Evolutionary conservation across 2,888 invertebrate species (phyloP).

Genomic region (Xiphydria camelus): DNA sequence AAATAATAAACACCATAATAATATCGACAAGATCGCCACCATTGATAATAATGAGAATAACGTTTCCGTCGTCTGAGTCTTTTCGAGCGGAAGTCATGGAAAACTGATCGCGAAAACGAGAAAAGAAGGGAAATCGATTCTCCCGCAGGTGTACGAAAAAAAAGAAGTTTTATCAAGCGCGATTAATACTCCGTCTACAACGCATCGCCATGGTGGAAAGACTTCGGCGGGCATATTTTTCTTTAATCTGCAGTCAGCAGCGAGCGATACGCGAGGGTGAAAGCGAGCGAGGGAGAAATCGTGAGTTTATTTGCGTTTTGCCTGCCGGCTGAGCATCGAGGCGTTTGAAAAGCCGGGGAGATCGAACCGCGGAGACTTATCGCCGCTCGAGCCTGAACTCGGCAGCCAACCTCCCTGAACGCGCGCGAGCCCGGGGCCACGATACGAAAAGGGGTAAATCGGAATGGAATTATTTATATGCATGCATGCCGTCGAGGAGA

Average conservation of each 20-base stretch:
- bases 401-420: constrained; percentile 9
- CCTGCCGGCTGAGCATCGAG: constrained; percentile 53
- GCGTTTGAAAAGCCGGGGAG: constrained; percentile 35
- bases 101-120: too few relatives aligned
- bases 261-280: neutral
- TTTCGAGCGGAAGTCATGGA: too few relatives aligned
- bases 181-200: neutral
- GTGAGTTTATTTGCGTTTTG: constrained; percentile 54
- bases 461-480: constrained; percentile 49
- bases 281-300: neutral
- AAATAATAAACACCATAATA: too few relatives aligned
- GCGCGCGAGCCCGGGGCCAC: constrained; percentile 24
- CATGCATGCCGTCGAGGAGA: constrained; percentile 12
- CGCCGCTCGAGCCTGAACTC: constrained; percentile 1
- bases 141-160: neutral
- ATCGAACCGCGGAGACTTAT: constrained; percentile 4
- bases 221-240: constrained; percentile 46
- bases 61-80: too few relatives aligned
- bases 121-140: neutral
- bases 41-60: too few relatives aligned
- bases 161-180: neutral
- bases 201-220: too few relatives aligned
- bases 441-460: constrained; percentile 45
- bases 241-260: constrained; percentile 38
- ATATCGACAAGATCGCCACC: too few relatives aligned